Base-by-base conservation (phyloP, 2,888 invertebrate genomes). In the Therioaphis trifolii region DNA sequence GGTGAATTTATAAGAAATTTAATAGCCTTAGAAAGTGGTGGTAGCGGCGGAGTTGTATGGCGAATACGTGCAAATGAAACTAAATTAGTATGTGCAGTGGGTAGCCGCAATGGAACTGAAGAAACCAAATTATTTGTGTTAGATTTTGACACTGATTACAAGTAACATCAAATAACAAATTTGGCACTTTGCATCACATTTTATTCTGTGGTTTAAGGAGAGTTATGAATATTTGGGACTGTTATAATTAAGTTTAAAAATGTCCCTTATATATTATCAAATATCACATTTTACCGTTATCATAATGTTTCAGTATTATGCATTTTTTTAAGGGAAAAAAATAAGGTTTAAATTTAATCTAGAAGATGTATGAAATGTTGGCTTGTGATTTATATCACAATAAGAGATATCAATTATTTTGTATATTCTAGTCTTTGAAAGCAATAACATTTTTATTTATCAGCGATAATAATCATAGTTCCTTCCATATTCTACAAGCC, bases 21-120 rank as follows among this genome's bases (percentile, higher is more conserved):
- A 86, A 97, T 99, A 84, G 93, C 96, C 63, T 90, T 99, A 86
- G 94, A 95, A 85, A 97, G 97, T 86, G 98, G 98, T 35, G 98
- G 98, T 3, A 96, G 96, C 69, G 99, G 99, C 3, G 99, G 99
- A 69, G 99, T 99, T 27, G 99, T 99, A 18, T 99, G 99, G 99
- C 92, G 99, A 72, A 97, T 99, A 86, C 91, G 95, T 85, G 97
- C 98, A 79, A 97, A 95, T 87, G 95, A 97, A 88, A 98, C 98
- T 27, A 97, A 98, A 89, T 92, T 99, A 85, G 97, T 99, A 75
- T 99, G 99, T 90, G 99, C 99, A 4, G 99, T 99, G 24, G 99
- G 99, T 84, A 98, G 98, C 86, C 93, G 99, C 55, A 99, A 99
- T 88, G 98, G 98, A 84, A 99, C 98, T 9, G 99, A 99, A 90